Evolutionary conservation across 2,888 invertebrate species (phyloP).

Genomic region (Nomada fabriciana): DNA sequence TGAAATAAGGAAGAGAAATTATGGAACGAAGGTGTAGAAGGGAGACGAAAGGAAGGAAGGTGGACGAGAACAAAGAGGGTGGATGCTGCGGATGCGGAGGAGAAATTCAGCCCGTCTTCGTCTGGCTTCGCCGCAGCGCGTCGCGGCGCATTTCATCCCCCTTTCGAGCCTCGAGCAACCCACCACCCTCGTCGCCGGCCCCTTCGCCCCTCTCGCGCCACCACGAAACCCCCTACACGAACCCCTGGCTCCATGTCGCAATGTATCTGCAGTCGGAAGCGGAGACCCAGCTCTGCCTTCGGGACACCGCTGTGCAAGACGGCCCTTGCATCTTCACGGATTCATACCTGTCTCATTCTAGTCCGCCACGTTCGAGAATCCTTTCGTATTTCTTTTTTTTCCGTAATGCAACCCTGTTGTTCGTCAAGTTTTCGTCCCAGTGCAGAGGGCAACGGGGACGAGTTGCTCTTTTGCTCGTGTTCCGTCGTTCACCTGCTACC

Average conservation of each 20-base stretch:
- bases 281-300: constrained; percentile 64
- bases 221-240: constrained; percentile 70
- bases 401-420: neutral
- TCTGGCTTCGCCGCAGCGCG: constrained; percentile 78
- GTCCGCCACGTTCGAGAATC: no score
- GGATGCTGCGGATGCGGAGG: constrained; percentile 81
- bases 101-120: constrained; percentile 65
- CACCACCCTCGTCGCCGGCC: constrained; percentile 50
- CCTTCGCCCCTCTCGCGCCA: constrained; percentile 54
- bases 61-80: constrained; percentile 57
- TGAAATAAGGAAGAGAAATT: neutral
- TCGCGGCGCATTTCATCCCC: constrained; percentile 79
- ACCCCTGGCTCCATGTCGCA: constrained; percentile 80
- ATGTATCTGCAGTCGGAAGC: constrained; percentile 82
- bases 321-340: constrained; percentile 5
- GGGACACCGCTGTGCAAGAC: constrained; percentile 44
- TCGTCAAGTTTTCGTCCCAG: neutral
- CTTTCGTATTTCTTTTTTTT: neutral
- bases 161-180: constrained; percentile 58
- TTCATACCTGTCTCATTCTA: neutral
- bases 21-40: neutral
- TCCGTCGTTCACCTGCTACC: neutral
- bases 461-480: neutral
- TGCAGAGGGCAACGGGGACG: no score
- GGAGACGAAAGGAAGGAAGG: constrained; percentile 19